phyloP scores from a whole-genome alignment of 1,140 invertebrate genomes.

The Hypothenemus hampei region DNA sequence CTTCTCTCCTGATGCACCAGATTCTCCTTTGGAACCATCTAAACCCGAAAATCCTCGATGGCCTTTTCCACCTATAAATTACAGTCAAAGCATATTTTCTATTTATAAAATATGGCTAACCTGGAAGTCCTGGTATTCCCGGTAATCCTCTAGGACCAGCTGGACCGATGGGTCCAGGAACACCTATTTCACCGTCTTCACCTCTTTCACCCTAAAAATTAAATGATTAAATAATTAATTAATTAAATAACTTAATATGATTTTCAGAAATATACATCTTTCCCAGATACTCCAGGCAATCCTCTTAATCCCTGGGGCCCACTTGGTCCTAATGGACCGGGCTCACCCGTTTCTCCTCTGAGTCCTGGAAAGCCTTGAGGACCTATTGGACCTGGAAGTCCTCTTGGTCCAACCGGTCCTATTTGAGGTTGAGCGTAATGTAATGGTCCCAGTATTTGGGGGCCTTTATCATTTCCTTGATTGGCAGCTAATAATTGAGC shows the following conservation, averaged over 20 bases:
- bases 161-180: constrained; percentile 61
- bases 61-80: constrained; percentile 57
- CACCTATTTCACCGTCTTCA: constrained; percentile 73
- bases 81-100: not conserved
- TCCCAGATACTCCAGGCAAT: constrained; percentile 65
- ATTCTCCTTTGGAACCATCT: constrained; percentile 71
- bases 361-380: constrained; percentile 77
- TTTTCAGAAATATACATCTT: constrained; percentile 57
- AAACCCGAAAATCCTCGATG: constrained; percentile 72
- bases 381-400: constrained; percentile 62
- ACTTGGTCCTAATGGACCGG: constrained; percentile 56
- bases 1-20: constrained; percentile 73
- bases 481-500: no score
- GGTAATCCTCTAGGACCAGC: constrained; percentile 66
- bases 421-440: no score
- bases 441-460: no score
- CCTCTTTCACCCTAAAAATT: constrained; percentile 60
- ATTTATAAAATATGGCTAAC: constrained; percentile 2
- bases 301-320: constrained; percentile 63
- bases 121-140: constrained; percentile 66
- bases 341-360: constrained; percentile 70
- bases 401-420: constrained; percentile 66
- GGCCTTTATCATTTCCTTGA: no score
- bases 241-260: not conserved
- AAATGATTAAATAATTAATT: not conserved